A percentile compares a stretch with the other conserved stretches of the same genome.
Conservation (phyloP, 2,797 vertebrate species). For the Muscicapa comitata region DNA sequence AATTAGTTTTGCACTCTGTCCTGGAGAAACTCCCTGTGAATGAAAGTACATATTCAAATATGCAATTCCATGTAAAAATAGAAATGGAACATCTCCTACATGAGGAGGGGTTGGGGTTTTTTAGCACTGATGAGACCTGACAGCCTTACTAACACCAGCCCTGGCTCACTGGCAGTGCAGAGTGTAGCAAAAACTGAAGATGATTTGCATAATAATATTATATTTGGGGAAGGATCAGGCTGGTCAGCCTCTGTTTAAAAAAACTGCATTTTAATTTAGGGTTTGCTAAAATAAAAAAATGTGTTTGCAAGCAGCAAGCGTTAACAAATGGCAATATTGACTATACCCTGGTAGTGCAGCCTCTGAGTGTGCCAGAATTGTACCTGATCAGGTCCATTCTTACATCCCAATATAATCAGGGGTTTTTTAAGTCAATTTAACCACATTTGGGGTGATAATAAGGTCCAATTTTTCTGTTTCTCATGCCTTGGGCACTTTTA, state of each 20-base stretch:
- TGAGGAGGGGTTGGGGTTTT: not conserved
- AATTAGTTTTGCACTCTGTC: not conserved
- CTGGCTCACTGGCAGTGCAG: not conserved
- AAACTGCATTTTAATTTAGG: not conserved
- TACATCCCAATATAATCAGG: not conserved
- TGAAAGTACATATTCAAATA: not conserved
- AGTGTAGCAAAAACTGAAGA: not conserved
- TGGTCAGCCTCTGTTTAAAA: not conserved
- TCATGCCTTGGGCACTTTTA: accelerated
- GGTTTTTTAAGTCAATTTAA: not conserved
- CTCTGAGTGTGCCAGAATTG: not conserved
- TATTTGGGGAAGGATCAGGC: not conserved
- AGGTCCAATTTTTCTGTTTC: not conserved
- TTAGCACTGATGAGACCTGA: not conserved
- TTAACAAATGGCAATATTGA: not conserved
- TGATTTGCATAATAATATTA: not conserved
- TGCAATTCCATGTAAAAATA: not conserved
- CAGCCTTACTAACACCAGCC: not conserved
- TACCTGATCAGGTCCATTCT: not conserved
- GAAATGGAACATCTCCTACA: not conserved
- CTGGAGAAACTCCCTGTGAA: not conserved
- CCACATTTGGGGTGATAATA: accelerated
- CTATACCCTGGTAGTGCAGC: not conserved
- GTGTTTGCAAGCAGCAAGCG: not conserved
- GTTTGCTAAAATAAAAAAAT: not conserved